Evolutionary conservation across 1,140 invertebrate genomes (phyloP), one percentile per base, ranked within the genome.

Genomic region (Caerostris extrusa): DNA sequence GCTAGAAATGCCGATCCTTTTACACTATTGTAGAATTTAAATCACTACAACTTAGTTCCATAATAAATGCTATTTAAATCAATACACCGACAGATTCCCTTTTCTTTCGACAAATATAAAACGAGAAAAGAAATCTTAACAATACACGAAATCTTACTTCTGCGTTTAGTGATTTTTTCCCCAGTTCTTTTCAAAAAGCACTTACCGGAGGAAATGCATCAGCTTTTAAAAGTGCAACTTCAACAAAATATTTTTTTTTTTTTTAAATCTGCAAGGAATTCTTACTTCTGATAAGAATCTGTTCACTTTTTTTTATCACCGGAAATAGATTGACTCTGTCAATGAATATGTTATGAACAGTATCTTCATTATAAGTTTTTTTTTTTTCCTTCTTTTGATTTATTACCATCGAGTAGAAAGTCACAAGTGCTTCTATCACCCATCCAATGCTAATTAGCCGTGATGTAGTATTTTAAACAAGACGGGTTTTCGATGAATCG

Each of bases 401-500:
- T 77, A 12, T 50, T 77, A 77, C 34, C 34, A n/a, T 77, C 71
- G 14, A 77, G 34, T 77, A 50, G 34, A 50, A 77, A 12, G 3
- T 53, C 14, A 34, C 71, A 77, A 53, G 71, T 77, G 53, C 71
- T 12, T 12, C 10, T 77, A 53, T 34, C 53, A 50, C 71, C 34
- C 12, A 53, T 34, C 71, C 71, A 77, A 34, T 77, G 71, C 50
- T 77, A 77, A 77, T 77, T 77, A 77, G 71, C 5, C 71, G 12
- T 77, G 71, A 77, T 77, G 71, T 34, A 34, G 71, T 10, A 50
- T 34, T 77, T 71, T 14, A 83, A 57, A 83, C 53, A 83, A 19
- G 82, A n/a, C 14, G 82, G 14, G 55, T 83, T n/a, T 57, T 7
- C 55, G 12, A n/a, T 83, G 82, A 83, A n/a, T 83, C 82, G n/a